Percentiles rank a stretch among this genome's conserved stretches.
These are phyloP conservation scores for Eupleurogrammus muticus DNA, from an alignment of 2,797 vertebrate species.

Conservation along the genomic window DNA sequence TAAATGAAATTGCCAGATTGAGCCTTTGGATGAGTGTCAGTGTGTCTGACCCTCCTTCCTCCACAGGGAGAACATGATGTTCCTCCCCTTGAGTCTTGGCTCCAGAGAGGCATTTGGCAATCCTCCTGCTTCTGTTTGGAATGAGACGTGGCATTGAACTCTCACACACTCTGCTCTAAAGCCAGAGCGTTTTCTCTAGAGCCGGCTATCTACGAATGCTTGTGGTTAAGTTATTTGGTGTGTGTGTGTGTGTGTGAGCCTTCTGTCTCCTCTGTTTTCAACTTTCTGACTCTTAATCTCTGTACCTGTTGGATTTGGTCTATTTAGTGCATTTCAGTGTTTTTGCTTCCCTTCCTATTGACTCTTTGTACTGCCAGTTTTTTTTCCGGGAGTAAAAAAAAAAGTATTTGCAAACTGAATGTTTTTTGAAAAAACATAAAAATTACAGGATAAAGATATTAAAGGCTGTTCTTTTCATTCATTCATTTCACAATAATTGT, in stretches of 20 bases:
- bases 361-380: neutral
- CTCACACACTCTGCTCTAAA: conserved; percentile 78
- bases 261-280: conserved; percentile 9
- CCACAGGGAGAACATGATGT: conserved; percentile 68
- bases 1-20: conserved; percentile 27
- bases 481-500: too few relatives aligned
- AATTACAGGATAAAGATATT: neutral
- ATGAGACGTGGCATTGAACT: conserved; percentile 84
- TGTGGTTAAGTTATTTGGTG: conserved; percentile 30
- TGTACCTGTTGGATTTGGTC: conserved; percentile 21
- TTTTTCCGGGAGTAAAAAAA: conserved; percentile 19
- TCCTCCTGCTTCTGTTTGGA: conserved; percentile 70
- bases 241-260: conserved; percentile 14
- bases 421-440: conserved; percentile 6
- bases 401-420: conserved; percentile 46
- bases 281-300: conserved; percentile 17
- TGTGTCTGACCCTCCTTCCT: conserved; percentile 56
- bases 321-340: conserved; percentile 3
- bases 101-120: conserved; percentile 67
- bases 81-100: conserved; percentile 69
- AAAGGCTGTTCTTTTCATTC: neutral
- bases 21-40: conserved; percentile 36
- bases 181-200: conserved; percentile 15
- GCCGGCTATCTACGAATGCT: conserved; percentile 45
- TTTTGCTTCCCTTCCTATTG: conserved; percentile 19